These are phyloP conservation scores for Masticophis lateralis DNA, from an alignment of 2,797 vertebrate species.

Conservation along the genomic window DNA sequence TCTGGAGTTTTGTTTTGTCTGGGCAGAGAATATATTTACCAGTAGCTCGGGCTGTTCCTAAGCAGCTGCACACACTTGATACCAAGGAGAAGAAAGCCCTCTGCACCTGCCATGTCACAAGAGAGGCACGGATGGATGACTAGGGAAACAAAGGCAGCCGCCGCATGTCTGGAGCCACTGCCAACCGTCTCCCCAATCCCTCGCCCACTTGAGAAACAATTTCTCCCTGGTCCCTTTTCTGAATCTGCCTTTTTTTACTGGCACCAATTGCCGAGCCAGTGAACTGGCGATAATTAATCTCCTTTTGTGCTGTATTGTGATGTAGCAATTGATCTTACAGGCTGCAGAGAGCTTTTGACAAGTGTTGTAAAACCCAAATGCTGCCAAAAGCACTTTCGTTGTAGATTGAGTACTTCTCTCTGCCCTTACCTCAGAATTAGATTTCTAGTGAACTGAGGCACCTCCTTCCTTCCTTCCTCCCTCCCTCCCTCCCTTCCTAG, in stretches of 20 bases:
- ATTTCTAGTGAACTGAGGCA: neutral
- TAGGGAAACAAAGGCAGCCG: fast-evolving
- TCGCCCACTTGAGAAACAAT: neutral
- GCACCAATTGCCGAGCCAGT: neutral
- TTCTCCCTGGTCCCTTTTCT: neutral
- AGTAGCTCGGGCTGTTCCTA: neutral
- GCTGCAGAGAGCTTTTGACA: slow-evolving; percentile 22
- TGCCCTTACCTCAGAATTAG: neutral
- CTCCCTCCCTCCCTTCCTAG: neutral
- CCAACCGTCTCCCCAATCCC: neutral
- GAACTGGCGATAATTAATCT: slow-evolving; percentile 20
- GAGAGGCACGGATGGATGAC: neutral
- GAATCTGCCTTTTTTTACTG: neutral
- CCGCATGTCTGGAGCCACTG: neutral
- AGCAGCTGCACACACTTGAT: neutral
- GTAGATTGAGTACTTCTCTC: neutral
- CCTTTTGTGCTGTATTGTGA: neutral
- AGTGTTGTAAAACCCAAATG: slow-evolving; percentile 30
- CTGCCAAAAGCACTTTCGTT: neutral
- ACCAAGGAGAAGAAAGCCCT: neutral
- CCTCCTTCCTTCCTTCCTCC: too few relatives aligned
- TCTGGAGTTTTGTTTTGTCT: slow-evolving; percentile 18
- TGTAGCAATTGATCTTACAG: slow-evolving; percentile 25
- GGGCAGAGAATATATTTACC: neutral
- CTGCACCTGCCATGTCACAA: neutral